A percentile compares a stretch with the other conserved stretches of the same genome.
Evolutionary conservation across 2,888 invertebrate genomes (phyloP).

Genomic region (Scaptomyza reducta): DNA sequence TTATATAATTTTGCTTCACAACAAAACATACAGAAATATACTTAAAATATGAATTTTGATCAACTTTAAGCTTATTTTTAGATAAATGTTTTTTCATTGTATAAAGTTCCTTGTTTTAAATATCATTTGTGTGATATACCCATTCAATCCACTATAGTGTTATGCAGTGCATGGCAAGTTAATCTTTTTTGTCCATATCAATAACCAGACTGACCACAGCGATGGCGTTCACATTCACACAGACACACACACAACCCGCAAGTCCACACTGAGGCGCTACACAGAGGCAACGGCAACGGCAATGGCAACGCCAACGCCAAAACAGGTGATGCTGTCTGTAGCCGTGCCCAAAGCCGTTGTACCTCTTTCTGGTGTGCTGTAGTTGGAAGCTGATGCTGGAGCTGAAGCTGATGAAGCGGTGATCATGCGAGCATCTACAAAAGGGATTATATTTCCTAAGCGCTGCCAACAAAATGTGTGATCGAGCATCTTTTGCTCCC

Average conservation of each 20-base stretch:
- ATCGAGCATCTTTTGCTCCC: slow-evolving; percentile 28
- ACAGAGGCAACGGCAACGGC: slow-evolving; percentile 25
- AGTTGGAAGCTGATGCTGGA: slow-evolving; percentile 8
- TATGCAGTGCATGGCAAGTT: slow-evolving; percentile 16
- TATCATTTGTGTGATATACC: background rate
- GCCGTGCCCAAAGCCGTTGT: slow-evolving; percentile 16
- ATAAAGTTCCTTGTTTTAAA: no score
- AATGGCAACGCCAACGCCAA: slow-evolving; percentile 37
- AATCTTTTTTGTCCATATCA: slow-evolving; percentile 20
- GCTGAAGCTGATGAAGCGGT: slow-evolving; percentile 67
- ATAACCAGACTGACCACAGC: slow-evolving; percentile 25
- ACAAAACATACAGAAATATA: no score
- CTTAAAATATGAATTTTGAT: no score
- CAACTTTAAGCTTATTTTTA: no score
- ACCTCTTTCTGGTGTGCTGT: slow-evolving; percentile 4
- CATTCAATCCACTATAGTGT: background rate
- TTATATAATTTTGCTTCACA: no score
- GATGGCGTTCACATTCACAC: slow-evolving; percentile 17
- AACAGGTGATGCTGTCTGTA: slow-evolving; percentile 47
- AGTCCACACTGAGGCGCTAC: slow-evolving; percentile 29
- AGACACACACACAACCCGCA: slow-evolving; percentile 3
- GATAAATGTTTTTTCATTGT: no score
- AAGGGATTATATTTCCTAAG: slow-evolving; percentile 82
- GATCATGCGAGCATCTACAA: slow-evolving; percentile 81
- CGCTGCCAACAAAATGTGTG: slow-evolving; percentile 77